Evolutionary conservation across 2,113 vertebrate genomes (phyloP), one percentile per base, ranked within the genome.

Genomic region (Chitala chitala): DNA sequence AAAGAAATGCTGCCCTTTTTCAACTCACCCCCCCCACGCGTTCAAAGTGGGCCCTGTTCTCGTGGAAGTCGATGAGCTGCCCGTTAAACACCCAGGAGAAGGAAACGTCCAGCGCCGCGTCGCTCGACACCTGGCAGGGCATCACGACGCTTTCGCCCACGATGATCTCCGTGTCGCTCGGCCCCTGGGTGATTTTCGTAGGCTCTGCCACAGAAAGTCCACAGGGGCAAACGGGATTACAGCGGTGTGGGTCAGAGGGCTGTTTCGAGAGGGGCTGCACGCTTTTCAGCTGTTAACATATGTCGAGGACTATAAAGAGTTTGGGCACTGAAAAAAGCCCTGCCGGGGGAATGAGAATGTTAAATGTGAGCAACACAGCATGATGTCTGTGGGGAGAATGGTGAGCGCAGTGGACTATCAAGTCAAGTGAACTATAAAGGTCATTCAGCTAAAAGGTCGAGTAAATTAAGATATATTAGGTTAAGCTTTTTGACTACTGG

Each of bases 61-160:
- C 87, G 82, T 89, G 91, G 87, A 98, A 93, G 84, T 96, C 91
- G 0, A 94, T 86, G 75, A 92, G 90, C 38, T 83, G 91, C 17
- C 94, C 94, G 3, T 98, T 97, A 85, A 97, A 95, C 77, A 93
- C 96, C 96, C 96, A 98, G 12, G 92, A 93, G 87, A 98, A 98
- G 75, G 86, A 91, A 75, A 94, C 92, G 74, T 92, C 93, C 85
- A 98, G 85, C 12, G 92, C 80, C 3, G 95, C 94, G 83, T 98
- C 95, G 0, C 90, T 91, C 73, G 92, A 88, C 59, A 94, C 94
- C 90, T 98, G 95, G 88, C 96, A 98, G 50, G 94, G 95, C 79
- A 98, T 76, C 79, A 98, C 90, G 0, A 96, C 87, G 2, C 96
- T 98, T 85, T 97, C 96, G 33, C 96, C 96, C 42, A 98, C 95